Evolutionary conservation across 2,888 invertebrate genomes (phyloP).

Genomic region (Melinopterus prodromus): DNA sequence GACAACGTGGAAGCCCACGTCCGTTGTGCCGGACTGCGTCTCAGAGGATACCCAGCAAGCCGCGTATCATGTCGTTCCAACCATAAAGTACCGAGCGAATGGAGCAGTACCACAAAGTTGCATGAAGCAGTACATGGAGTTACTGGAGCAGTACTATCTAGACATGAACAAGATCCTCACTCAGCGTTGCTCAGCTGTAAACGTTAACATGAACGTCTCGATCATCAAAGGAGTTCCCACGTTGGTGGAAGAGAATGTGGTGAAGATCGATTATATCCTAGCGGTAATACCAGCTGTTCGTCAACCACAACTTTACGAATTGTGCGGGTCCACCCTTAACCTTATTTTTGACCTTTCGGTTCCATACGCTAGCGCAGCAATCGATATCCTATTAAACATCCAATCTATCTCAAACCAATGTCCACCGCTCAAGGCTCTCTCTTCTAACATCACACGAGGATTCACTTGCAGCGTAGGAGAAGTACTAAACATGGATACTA

Average conservation of each 20-base stretch:
- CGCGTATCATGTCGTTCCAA: conserved; percentile 89
- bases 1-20: conserved; percentile 85
- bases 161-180: conserved; percentile 84
- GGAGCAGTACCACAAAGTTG: conserved; percentile 88
- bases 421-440: conserved; percentile 87
- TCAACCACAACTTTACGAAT: conserved; percentile 91
- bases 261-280: conserved; percentile 89
- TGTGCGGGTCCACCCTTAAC: conserved; percentile 92
- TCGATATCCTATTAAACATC: conserved; percentile 88
- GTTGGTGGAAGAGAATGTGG: conserved; percentile 84
- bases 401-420: conserved; percentile 92
- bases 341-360: conserved; percentile 94
- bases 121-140: conserved; percentile 84
- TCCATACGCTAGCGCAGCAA: conserved; percentile 89
- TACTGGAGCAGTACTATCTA: conserved; percentile 80
- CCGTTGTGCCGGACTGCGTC: conserved; percentile 94
- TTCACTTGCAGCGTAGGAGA: conserved; percentile 95
- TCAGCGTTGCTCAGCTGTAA: conserved; percentile 92
- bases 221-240: conserved; percentile 84
- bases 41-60: conserved; percentile 95
- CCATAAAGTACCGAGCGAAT: conserved; percentile 87
- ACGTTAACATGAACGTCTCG: conserved; percentile 93
- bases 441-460: conserved; percentile 84
- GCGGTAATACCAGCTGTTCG: conserved; percentile 87
- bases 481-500: conserved; percentile 92